phyloP scores from a whole-genome alignment of 2,888 invertebrate genomes.

The Drosophila greeni region DNA sequence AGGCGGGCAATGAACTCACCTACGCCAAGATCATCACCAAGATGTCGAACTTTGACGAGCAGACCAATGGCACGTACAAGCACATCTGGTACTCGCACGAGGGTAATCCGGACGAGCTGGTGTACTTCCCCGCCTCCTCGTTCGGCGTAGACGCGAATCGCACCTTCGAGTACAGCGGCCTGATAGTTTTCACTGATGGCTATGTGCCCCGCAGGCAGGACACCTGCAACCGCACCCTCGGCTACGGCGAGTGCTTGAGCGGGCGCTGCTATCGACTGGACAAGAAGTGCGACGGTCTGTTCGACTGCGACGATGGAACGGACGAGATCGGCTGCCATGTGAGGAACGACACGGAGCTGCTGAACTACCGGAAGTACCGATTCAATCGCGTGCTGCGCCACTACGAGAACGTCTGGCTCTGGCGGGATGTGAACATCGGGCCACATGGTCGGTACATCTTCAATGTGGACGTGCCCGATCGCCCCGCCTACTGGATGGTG shows the following conservation, averaged over 20 bases:
- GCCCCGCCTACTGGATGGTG: slow-evolving; percentile 95
- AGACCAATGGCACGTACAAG: slow-evolving; percentile 89
- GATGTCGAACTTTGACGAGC: slow-evolving; percentile 92
- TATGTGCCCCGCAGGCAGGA: slow-evolving; percentile 84
- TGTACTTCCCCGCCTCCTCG: slow-evolving; percentile 92
- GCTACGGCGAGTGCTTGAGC: slow-evolving; percentile 88
- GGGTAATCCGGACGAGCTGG: slow-evolving; percentile 89
- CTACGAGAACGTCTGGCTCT: slow-evolving; percentile 97
- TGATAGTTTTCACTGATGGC: slow-evolving; percentile 95
- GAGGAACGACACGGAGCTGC: slow-evolving; percentile 84
- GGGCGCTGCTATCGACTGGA: slow-evolving; percentile 88
- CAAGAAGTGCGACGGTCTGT: slow-evolving; percentile 87
- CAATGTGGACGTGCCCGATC: slow-evolving; percentile 89
- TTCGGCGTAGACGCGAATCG: slow-evolving; percentile 96
- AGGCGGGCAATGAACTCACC: slow-evolving; percentile 93
- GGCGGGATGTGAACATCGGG: slow-evolving; percentile 95
- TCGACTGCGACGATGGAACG: slow-evolving; percentile 90
- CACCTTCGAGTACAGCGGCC: slow-evolving; percentile 93
- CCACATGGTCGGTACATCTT: slow-evolving; percentile 94
- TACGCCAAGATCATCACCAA: slow-evolving; percentile 92
- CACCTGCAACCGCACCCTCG: slow-evolving; percentile 86
- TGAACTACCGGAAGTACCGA: slow-evolving; percentile 87
- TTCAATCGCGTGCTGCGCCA: slow-evolving; percentile 93
- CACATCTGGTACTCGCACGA: slow-evolving; percentile 92
- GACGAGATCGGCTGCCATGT: slow-evolving; percentile 88